Conservation (phyloP, 2,797 vertebrate species). For the Protosalanx chinensis region DNA sequence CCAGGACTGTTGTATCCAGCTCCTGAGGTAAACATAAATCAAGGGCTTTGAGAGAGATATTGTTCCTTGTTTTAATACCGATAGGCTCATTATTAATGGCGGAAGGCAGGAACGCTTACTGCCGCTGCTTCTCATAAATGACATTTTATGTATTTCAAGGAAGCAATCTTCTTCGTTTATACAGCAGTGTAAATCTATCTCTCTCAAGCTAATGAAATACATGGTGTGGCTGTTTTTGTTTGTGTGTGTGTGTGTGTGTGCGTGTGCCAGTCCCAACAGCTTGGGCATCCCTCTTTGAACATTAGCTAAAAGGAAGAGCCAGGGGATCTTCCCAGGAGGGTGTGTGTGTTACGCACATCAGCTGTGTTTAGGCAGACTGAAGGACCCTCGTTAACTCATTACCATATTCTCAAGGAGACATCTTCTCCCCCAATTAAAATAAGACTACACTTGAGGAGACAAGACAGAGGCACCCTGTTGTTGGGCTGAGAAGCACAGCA, state of each 20-base stretch:
- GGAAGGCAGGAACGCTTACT: slow-evolving; percentile 41
- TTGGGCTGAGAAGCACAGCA: background rate
- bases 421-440: slow-evolving; percentile 2
- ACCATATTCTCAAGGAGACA: slow-evolving; percentile 9
- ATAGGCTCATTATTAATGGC: slow-evolving; percentile 50
- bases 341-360: slow-evolving; percentile 57
- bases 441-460: background rate
- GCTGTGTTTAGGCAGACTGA: slow-evolving; percentile 64
- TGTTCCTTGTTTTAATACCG: slow-evolving; percentile 34
- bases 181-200: slow-evolving; percentile 22
- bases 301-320: slow-evolving; percentile 31
- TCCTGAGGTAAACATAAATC: slow-evolving; percentile 38
- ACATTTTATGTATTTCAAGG: slow-evolving; percentile 58
- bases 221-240: background rate
- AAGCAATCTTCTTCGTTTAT: slow-evolving; percentile 36
- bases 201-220: slow-evolving; percentile 36
- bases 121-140: slow-evolving; percentile 35
- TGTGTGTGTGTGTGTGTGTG: slow-evolving; percentile 19
- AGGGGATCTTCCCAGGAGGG: slow-evolving; percentile 24
- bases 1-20: slow-evolving; percentile 13
- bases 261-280: slow-evolving; percentile 30
- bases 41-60: slow-evolving; percentile 46
- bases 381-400: slow-evolving; percentile 47
- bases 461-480: background rate
- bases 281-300: slow-evolving; percentile 27